Base-by-base conservation (phyloP, 1,140 invertebrate genomes). In the Chlorops oryzae region DNA sequence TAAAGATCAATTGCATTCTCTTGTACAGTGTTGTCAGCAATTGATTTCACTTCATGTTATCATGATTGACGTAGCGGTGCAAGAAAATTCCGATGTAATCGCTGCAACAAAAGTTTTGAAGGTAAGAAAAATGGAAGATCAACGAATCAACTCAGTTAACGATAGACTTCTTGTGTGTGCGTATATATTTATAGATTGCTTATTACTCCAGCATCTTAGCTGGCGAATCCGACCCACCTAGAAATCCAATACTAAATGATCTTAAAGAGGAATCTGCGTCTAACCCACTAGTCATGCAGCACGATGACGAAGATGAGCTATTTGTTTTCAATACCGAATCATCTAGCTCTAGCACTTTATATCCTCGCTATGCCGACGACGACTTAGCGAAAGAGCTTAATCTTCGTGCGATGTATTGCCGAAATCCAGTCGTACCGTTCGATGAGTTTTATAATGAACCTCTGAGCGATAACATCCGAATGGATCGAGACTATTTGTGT, bases 401-500 rank as follows among this genome's bases (percentile, higher is more conserved):
- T 61, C 78, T 95, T 46, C 81, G 82, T 56, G 80, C 85, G 13
- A 69, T 94, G 51, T 88, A 96, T 64, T 86, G 87, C 61, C 79
- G 91, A 32, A 82, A 81, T 60, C 90, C 92, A 24, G 79, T 85
- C 56, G 81, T 96, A 68, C 81, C 87, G 20, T 90, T 90, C 64
- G 81, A 84, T 39, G 91, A 95, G 56, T 96, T 96, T 74, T 92
- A 95, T 66, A 96, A 96, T 65, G 92, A 96, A 70, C 85, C 88
- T 3, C 74, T 96, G 2, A 94, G 91, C 72, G 92, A 96, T 70
- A 82, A 83, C 44, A 84, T 96, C 45, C 90, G 94, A 73, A 92
- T 95, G 84, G 89, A 94, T 70, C 84, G 86, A 64, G 92, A 96
- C 73, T 94, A 92, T 76, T 84, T 88, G 6, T 88, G 90, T 67